Evolutionary conservation across 2,113 vertebrate species (phyloP).

Genomic region (Thunnus maccoyii): DNA sequence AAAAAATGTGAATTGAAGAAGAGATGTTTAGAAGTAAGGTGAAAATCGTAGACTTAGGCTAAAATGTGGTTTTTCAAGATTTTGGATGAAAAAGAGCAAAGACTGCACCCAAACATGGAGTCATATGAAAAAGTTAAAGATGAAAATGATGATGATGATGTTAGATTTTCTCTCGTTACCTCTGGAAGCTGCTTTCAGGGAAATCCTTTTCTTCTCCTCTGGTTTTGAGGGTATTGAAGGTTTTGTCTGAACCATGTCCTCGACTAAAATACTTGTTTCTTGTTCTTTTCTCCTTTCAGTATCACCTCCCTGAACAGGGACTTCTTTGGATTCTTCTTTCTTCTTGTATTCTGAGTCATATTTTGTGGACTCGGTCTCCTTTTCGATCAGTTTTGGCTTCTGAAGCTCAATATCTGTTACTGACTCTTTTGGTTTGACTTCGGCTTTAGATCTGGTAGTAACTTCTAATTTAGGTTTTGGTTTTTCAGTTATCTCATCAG

Average conservation of each 20-base stretch:
- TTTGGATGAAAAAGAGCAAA: constrained; percentile 14
- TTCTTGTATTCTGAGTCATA: background rate
- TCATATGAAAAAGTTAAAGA: constrained; percentile 4
- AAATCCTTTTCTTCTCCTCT: constrained; percentile 42
- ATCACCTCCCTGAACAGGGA: background rate
- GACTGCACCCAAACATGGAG: constrained; percentile 1
- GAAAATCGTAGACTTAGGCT: background rate
- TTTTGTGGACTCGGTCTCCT: background rate
- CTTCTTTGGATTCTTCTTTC: background rate
- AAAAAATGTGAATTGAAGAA: background rate
- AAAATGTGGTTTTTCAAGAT: background rate
- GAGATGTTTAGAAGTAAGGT: background rate
- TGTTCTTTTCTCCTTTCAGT: constrained; percentile 15
- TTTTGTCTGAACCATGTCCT: background rate
- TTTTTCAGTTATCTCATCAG: constrained; percentile 7
- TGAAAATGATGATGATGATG: constrained; percentile 6
- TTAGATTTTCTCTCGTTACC: constrained; percentile 62
- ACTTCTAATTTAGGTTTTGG: background rate
- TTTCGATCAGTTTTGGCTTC: constrained; percentile 10
- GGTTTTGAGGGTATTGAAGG: constrained; percentile 18
- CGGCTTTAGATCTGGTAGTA: background rate
- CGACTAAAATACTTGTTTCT: background rate
- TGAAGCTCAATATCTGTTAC: constrained; percentile 50
- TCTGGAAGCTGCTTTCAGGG: constrained; percentile 41
- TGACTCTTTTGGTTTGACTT: constrained; percentile 31